Evolutionary conservation across 2,797 vertebrate genomes (phyloP).

Genomic region (Antennarius maculatus): DNA sequence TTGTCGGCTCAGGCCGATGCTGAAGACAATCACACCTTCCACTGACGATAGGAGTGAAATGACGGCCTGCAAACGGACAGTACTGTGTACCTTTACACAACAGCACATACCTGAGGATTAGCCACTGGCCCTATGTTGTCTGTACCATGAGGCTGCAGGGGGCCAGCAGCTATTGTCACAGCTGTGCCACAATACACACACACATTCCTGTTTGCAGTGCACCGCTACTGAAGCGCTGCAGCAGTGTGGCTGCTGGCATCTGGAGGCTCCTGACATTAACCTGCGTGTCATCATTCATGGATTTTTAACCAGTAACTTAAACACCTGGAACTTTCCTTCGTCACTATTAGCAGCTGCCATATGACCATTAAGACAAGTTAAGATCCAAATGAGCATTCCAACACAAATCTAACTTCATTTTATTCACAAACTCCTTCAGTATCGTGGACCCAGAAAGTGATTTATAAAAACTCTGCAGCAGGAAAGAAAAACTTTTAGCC

Average conservation of each 20-base stretch:
- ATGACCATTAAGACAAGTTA: constrained; percentile 10
- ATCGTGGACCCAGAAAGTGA: neutral
- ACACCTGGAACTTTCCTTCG: too few species aligned
- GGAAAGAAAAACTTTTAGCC: neutral
- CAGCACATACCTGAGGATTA: constrained; percentile 80
- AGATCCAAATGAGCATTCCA: neutral
- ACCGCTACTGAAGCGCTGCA: constrained; percentile 5
- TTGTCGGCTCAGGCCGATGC: neutral
- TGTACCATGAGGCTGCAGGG: constrained; percentile 60
- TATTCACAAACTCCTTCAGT: neutral
- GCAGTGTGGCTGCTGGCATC: constrained; percentile 4
- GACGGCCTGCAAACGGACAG: constrained; percentile 33
- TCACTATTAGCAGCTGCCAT: neutral
- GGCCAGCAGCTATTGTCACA: constrained; percentile 67
- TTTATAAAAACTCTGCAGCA: neutral
- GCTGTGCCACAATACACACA: constrained; percentile 56
- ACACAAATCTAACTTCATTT: neutral
- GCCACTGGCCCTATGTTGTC: constrained; percentile 60
- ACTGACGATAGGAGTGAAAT: constrained; percentile 15
- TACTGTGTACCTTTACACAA: constrained; percentile 66
- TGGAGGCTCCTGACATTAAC: neutral
- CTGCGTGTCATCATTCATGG: neutral
- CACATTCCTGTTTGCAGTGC: constrained; percentile 30
- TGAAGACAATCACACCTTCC: constrained; percentile 13
- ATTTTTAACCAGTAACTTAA: neutral